Percentiles rank a stretch among this genome's conserved stretches.
These are phyloP conservation scores for Ricordea florida DNA, from an alignment of 92 coral and sea anemone species.

Conservation along the genomic window DNA sequence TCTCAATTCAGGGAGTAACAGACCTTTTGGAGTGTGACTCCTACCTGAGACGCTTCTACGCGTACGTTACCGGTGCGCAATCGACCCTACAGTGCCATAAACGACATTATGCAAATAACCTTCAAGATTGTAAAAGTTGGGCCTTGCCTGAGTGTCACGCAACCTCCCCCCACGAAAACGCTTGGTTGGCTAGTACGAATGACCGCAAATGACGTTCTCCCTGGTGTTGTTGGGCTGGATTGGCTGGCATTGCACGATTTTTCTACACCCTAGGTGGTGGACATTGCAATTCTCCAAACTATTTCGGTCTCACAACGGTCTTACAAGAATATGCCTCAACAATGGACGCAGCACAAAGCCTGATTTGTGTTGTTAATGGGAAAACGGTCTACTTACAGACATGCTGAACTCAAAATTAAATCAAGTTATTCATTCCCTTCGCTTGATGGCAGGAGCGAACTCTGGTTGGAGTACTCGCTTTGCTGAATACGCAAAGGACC, in stretches of 20 bases:
- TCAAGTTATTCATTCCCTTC: constrained; percentile 39
- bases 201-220: too few species aligned
- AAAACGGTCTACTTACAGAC: constrained; percentile 36
- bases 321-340: constrained; percentile 28
- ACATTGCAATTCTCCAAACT: too few species aligned
- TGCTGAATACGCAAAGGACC: not conserved
- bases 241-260: too few species aligned
- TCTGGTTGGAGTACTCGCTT: constrained; percentile 10
- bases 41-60: constrained; percentile 16
- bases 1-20: not conserved
- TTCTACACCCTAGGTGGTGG: too few species aligned
- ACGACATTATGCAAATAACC: not conserved
- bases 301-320: too few species aligned
- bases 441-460: constrained; percentile 4
- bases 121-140: constrained; percentile 13
- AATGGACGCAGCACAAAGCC: constrained; percentile 29
- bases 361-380: constrained; percentile 44
- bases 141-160: not conserved
- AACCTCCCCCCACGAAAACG: not conserved
- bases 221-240: too few species aligned
- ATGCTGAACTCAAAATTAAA: constrained; percentile 32
- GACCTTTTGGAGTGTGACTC: constrained; percentile 20
- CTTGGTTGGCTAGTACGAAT: not conserved
- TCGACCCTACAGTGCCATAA: not conserved
- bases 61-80: constrained; percentile 5